Base-by-base conservation (phyloP, 2,888 invertebrate species). In the Calameuta idolon region DNA sequence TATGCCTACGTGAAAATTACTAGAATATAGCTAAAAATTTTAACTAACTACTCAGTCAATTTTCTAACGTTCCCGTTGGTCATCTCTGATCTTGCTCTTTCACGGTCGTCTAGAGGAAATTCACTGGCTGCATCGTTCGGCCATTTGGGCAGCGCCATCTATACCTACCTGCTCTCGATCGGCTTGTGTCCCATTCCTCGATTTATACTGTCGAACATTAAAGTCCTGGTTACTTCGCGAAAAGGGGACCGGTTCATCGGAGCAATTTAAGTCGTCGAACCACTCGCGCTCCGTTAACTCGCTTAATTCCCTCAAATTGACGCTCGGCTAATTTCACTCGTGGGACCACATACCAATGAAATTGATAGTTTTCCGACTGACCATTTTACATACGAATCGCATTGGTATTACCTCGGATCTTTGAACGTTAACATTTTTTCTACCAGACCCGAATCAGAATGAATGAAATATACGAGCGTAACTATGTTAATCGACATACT, bases 71-170 rank as follows among this genome's bases (percentile, higher is more conserved):
- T 15, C 40, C 15, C 40, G 4, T 23, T 55, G 23, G 9, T 55
- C 23, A 23, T 55, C 15, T 55, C 23, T 23, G 55, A 55, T 55
- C 23, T 15, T 5, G 55, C 15, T 76, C 55, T 31, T 34, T 77
- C 34, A 33, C 68, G 40, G 11, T 55, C 73, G 69, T 35, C 74
- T 0, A 33, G 80, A 79, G 85, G 83, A 83, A 84, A 83, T 85
- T 85, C 81, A 83, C 84, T 79, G 84, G 81, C 80, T 81, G 79
- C 78, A 84, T 80, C 81, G 83, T 82, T 85, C 82, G 84, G 80
- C 85, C 85, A 85, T 87, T 86, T 86, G 85, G 85, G 84, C 85
- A 85, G 84, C 87, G 87, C 86, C 87, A 87, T 85, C 87, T 87
- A 85, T 55, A 55, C 55, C 55, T 55, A 9, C 55, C 23, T 55